Base-by-base conservation (phyloP, 2,888 invertebrate species). In the Girardia tigrina region DNA sequence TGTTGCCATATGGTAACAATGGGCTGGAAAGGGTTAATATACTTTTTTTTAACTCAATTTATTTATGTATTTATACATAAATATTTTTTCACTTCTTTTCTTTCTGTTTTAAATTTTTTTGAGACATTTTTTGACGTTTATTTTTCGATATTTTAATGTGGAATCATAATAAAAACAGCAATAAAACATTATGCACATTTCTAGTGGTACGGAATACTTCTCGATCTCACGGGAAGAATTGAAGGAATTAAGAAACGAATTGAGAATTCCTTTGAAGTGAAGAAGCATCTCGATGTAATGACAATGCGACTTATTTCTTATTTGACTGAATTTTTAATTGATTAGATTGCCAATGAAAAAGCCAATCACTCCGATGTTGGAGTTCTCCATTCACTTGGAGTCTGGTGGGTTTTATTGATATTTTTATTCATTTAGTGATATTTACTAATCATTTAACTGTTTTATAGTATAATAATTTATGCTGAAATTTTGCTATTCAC, bases 241-340 rank as follows among this genome's bases (percentile, higher is more conserved):
- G 88, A 90, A 80, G 91, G 92, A 0, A 88, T 89, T 42, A 90
- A 90, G 82, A 88, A 88, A 70, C 87, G 89, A 79, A 89, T 93
- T 78, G 86, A 86, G 79, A 88, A 90, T 80, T 86, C 90, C n/a
- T 87, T 88, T 80, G 87, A 86, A 80, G 89, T 92, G 14, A 90
- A 90, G 81, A 87, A 88, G 75, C 91, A 92, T 82, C 89, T 83
- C 71, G 36, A 36, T 36, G 36, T 36, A 36, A 36, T 12, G 16
- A 12, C 36, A 12, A 12, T 36, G 16, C 8, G 16, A 12, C 16
- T 36, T 36, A 12, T 8, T 12, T 12, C 16, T 16, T 36, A 16
- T 36, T 16, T 36, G 16, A 36, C n/a, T n/a, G n/a, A n/a, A n/a
- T n/a, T n/a, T n/a, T 12, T 12, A 36, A 16, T 36, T 36, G 16